Base-by-base conservation (phyloP, 2,113 vertebrate species). In the Panurus biarmicus region DNA sequence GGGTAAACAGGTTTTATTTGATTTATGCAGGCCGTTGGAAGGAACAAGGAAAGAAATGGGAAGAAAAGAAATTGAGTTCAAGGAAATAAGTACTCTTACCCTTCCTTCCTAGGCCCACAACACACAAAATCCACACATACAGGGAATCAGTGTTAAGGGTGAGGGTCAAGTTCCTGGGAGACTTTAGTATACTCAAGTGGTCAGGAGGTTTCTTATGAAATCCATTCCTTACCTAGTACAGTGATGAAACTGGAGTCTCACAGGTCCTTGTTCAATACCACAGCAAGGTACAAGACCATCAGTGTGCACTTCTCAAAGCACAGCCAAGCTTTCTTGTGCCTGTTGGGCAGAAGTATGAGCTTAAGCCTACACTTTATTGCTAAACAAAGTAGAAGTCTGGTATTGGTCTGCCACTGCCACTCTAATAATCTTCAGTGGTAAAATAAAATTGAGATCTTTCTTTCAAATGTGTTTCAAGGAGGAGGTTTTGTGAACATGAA, bases 401-500 rank as follows among this genome's bases (percentile, higher is more conserved):
- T 85, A 53, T 54, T 64, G 54, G 42, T 66, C 66, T 82, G 24
- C 12, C 23, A 50, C 12, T 35, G 28, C 5, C 21, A 60, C 8
- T 64, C 18, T 45, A 54, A 50, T 33, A 31, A 62, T 64, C 47
- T 51, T 76, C 35, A 42, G 5, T 42, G 74, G 48, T 73, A 69
- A 84, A 78, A 74, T 47, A 74, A 94, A 85, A 89, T 16, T 48
- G 69, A 61, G 22, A 71, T 36, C 9, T 81, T 90, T 87, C 64
- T 51, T 78, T 94, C 56, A 89, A 48, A 88, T 42, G 4, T 28
- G 5, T 87, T 87, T 75, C 36, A 82, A 65, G 53, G n/a, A 96
- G 92, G 54, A 45, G 28, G 35, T 72, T 60, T 91, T 89, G 79
- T 91, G 28, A 50, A 50, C 65, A 58, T 72, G 45, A 96, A 96